A percentile compares a stretch with the other conserved stretches of the same genome.
Evolutionary conservation across 2,888 invertebrate genomes (phyloP).

Genomic region (Habroteleia sp.): DNA sequence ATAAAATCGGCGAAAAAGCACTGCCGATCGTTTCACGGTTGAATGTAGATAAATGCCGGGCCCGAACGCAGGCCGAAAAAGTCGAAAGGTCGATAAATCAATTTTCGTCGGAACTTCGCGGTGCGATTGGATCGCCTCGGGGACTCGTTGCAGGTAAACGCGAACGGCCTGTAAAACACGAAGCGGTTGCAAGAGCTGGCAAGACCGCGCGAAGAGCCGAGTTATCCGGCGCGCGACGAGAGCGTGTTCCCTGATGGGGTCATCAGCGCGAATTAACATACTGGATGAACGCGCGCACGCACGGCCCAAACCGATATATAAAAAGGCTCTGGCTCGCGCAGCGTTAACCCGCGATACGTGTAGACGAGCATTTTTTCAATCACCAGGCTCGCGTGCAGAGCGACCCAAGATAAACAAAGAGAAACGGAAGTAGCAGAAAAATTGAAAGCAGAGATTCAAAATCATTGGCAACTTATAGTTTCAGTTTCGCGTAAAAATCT

Average conservation of each 20-base stretch:
- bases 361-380: constrained; percentile 38
- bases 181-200: constrained; percentile 4
- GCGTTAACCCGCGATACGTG: constrained; percentile 47
- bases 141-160: constrained; percentile 43
- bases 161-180: constrained; percentile 53
- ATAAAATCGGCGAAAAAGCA: constrained; percentile 28
- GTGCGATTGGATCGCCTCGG: constrained; percentile 38
- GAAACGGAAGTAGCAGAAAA: not conserved
- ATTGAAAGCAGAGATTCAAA: too few species aligned
- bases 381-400: constrained; percentile 37
- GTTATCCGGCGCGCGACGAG: constrained; percentile 71
- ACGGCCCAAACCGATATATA: constrained; percentile 36
- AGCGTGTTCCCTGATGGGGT: constrained; percentile 80
- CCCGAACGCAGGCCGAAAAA: constrained; percentile 26
- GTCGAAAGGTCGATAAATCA: constrained; percentile 52
- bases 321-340: constrained; percentile 22
- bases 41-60: constrained; percentile 40
- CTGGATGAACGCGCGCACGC: constrained; percentile 76
- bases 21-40: constrained; percentile 4
- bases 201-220: constrained; percentile 67
- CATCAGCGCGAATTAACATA: constrained; percentile 81
- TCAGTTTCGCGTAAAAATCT: too few species aligned
- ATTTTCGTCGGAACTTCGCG: constrained; percentile 37
- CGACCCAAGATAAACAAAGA: constrained; percentile 31
- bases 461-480: too few species aligned